These are phyloP conservation scores for Invenusta paracnida DNA, from an alignment of 2,888 invertebrate genomes.

Conservation along the genomic window DNA sequence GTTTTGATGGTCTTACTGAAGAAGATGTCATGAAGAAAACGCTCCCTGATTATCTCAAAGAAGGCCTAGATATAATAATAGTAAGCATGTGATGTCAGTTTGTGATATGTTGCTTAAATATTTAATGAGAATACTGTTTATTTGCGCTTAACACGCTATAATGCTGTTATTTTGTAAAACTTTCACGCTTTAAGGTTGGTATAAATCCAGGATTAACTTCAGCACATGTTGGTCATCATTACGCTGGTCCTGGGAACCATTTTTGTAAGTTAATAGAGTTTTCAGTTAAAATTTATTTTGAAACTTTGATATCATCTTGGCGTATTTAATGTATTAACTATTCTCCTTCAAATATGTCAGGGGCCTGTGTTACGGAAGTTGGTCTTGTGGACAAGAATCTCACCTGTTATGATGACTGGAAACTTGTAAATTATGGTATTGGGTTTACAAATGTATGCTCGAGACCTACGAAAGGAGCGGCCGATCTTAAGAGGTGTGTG, in stretches of 20 bases:
- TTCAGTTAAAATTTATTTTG: too few species aligned
- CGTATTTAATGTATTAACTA: too few species aligned
- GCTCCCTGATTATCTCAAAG: constrained; percentile 85
- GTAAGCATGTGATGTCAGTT: constrained; percentile 80
- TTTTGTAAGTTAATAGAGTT: constrained; percentile 70
- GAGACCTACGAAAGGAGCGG: constrained; percentile 88
- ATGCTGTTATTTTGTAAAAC: too few species aligned
- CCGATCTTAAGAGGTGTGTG: constrained; percentile 71
- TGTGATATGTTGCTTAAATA: too few species aligned
- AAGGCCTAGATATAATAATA: constrained; percentile 93
- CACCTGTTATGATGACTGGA: constrained; percentile 91
- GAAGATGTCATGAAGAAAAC: constrained; percentile 88
- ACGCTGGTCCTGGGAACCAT: constrained; percentile 96
- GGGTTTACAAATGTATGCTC: constrained; percentile 97
- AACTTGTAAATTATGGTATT: constrained; percentile 84
- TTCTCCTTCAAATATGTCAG: neutral
- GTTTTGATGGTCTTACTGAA: constrained; percentile 91
- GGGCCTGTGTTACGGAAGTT: constrained; percentile 37
- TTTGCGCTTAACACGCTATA: too few species aligned
- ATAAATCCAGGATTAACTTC: constrained; percentile 95
- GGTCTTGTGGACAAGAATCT: constrained; percentile 65
- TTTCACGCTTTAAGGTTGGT: constrained; percentile 83
- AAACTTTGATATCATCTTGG: too few species aligned
- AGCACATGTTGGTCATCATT: constrained; percentile 95
- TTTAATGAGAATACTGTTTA: too few species aligned